A percentile compares a stretch with the other conserved stretches of the same genome.
These are phyloP conservation scores for Amphiduros pacificus DNA, from an alignment of 2,888 invertebrate genomes.

Conservation along the genomic window DNA sequence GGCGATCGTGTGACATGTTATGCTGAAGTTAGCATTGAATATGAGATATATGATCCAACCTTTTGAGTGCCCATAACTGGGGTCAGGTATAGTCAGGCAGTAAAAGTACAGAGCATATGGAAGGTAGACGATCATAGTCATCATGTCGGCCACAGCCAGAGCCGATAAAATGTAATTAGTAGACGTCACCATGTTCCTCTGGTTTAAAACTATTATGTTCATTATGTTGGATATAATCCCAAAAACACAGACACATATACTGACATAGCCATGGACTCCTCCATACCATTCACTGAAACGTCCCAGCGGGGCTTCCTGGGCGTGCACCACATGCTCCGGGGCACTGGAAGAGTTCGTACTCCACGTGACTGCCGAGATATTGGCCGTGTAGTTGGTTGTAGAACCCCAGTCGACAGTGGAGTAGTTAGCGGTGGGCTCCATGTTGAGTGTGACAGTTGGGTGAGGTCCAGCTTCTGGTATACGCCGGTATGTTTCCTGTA, in stretches of 20 bases:
- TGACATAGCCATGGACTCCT: slow-evolving; percentile 79
- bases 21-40: slow-evolving; percentile 53
- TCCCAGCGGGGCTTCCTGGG: slow-evolving; percentile 26
- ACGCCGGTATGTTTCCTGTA: no score
- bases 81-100: slow-evolving; percentile 26
- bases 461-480: no score
- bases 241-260: slow-evolving; percentile 83
- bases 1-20: slow-evolving; percentile 76
- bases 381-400: background rate
- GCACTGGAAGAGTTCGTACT: background rate
- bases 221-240: slow-evolving; percentile 88
- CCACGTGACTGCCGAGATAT: background rate
- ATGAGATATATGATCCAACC: slow-evolving; percentile 53
- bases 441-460: background rate
- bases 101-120: slow-evolving; percentile 58
- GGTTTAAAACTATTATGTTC: slow-evolving; percentile 83
- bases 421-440: background rate
- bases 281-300: slow-evolving; percentile 42
- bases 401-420: no score
- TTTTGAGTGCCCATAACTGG: slow-evolving; percentile 35
- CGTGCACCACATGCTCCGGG: background rate
- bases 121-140: slow-evolving; percentile 88
- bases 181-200: slow-evolving; percentile 86
- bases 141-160: slow-evolving; percentile 84
- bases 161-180: slow-evolving; percentile 87